These are phyloP conservation scores for Drosophila paucipuncta DNA, from an alignment of 2,888 invertebrate genomes.

Conservation along the genomic window DNA sequence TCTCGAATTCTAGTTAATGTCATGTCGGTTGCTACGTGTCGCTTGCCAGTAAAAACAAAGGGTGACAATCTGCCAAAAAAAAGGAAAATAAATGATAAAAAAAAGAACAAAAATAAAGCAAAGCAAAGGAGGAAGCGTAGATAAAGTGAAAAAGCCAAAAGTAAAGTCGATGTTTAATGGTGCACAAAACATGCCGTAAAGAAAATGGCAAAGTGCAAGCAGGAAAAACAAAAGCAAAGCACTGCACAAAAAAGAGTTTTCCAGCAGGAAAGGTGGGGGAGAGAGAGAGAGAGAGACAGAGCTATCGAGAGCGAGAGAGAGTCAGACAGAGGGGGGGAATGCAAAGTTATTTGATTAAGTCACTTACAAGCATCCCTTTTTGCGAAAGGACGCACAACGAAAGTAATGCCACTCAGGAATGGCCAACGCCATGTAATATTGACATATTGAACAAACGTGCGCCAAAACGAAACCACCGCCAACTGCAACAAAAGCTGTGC, in stretches of 20 bases:
- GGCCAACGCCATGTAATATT: constrained; percentile 76
- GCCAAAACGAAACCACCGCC: constrained; percentile 51
- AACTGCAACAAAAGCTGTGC: constrained; percentile 60
- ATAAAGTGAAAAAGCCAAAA: constrained; percentile 47
- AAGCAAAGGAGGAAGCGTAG: not conserved
- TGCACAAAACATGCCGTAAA: constrained; percentile 72
- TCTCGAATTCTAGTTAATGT: constrained; percentile 55
- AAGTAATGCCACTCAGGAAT: constrained; percentile 71
- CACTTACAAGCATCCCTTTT: constrained; percentile 68
- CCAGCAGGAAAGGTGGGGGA: not conserved
- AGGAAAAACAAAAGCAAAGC: constrained; percentile 26
- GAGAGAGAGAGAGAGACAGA: not conserved
- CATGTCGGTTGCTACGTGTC: constrained; percentile 58
- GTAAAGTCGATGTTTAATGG: constrained; percentile 79
- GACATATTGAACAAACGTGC: constrained; percentile 81
- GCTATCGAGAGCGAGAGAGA: not conserved
- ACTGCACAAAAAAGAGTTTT: constrained; percentile 3
- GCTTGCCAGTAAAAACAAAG: constrained; percentile 31
- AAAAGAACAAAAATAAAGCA: constrained; percentile 44
- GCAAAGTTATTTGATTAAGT: constrained; percentile 81
- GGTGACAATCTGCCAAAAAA: constrained; percentile 67
- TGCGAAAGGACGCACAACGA: constrained; percentile 28
- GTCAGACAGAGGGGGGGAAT: constrained; percentile 29
- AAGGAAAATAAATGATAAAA: constrained; percentile 11
- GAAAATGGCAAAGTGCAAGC: constrained; percentile 44